phyloP scores from a whole-genome alignment of 2,888 invertebrate genomes.

The Sericinus montela region DNA sequence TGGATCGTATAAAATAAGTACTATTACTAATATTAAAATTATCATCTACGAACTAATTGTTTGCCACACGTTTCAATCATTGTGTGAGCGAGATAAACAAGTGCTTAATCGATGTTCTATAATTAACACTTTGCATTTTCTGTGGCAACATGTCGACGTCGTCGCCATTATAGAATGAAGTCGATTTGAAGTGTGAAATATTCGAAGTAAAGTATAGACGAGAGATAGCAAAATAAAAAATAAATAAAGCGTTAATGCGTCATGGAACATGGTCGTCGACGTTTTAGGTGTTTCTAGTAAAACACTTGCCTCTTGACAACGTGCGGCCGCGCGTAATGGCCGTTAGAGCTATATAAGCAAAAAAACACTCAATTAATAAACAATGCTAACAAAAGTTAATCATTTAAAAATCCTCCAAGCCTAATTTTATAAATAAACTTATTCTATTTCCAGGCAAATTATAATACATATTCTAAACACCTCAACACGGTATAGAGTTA shows the following conservation, averaged over 20 bases:
- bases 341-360: slow-evolving; percentile 75
- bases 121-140: slow-evolving; percentile 25
- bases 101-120: no score
- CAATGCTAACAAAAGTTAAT: slow-evolving; percentile 8
- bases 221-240: slow-evolving; percentile 63
- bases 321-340: slow-evolving; percentile 77
- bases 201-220: slow-evolving; percentile 55
- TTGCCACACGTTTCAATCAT: not conserved
- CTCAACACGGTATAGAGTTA: no score
- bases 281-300: slow-evolving; percentile 71
- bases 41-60: slow-evolving; percentile 25
- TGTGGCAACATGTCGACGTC: slow-evolving; percentile 48
- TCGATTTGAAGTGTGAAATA: slow-evolving; percentile 46
- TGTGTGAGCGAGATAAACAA: slow-evolving; percentile 43
- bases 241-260: slow-evolving; percentile 78
- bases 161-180: slow-evolving; percentile 43
- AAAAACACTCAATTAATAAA: slow-evolving; percentile 53
- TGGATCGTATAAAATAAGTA: slow-evolving; percentile 68
- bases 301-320: slow-evolving; percentile 80
- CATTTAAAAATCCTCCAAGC: no score
- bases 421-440: no score
- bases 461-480: no score
- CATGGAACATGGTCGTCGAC: slow-evolving; percentile 71
- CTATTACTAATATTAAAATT: slow-evolving; percentile 42
- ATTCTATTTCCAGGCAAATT: no score